Base-by-base conservation (phyloP, 2,888 invertebrate genomes). In the Neoascia interrupta region DNA sequence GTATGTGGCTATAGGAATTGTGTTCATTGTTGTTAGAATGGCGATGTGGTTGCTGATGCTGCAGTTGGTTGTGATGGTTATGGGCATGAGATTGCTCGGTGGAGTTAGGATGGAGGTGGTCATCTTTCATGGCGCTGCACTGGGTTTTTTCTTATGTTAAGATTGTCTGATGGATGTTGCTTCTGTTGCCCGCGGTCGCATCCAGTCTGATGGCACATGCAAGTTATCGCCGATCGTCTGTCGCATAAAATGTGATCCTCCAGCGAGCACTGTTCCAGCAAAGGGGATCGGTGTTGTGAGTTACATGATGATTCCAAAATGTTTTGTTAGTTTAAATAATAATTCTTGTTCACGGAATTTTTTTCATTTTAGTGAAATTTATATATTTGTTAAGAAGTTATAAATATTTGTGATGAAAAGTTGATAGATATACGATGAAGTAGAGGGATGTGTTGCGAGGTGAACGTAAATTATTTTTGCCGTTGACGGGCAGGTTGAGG, bases 1-100 rank as follows among this genome's bases (percentile, higher is more conserved):
- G 89, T 83, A 92, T 91, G 89, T 85, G 90, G 88, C 84, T 88
- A 89, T 54, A 76, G 15, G 72, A 81, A 47, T 73, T 39, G 61
- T 81, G 76, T 21, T 83, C 81, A 54, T 56, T 74, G 58, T 21
- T 72, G 54, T 60, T 81, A 45, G 39, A 72, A 58, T 47, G 47
- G 58, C 34, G 41, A 36, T 54, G 66, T 5, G 31, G 64, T 6
- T 63, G 58, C 19, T 80, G 54, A 21, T 75, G 63, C 21, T 76
- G 81, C 66, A 74, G 75, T 53, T 81, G 81, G 70, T 53, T 45
- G 11, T 37, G 8, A 15, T 49, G 26, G 19, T 28, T 53, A 64
- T 60, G 63, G 53, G 49, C 13, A 58, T 54, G 68, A 54, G 28
- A 37, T 68, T 76, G 31, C 51, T 39, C 66, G 47, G 26, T 41